Percentiles rank a stretch among this genome's conserved stretches.
Evolutionary conservation across 2,797 vertebrate species (phyloP).

Genomic region (Ptychadena robeensis): DNA sequence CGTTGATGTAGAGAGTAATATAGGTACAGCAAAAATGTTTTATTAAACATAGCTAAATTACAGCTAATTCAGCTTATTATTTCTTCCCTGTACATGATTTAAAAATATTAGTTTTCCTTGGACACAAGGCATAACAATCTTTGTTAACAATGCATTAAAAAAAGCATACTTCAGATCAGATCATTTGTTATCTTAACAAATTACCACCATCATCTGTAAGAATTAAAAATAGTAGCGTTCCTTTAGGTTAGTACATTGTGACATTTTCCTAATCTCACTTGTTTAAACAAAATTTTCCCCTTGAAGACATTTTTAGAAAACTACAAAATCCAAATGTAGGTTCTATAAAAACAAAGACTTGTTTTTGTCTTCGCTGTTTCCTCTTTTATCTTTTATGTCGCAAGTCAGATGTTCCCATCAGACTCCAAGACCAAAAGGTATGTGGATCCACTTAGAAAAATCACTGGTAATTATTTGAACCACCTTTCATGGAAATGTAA

Average conservation of each 20-base stretch:
- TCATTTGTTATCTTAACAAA: not conserved
- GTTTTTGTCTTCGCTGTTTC: conserved; percentile 17
- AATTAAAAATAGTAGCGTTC: not conserved
- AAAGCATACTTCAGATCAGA: not conserved
- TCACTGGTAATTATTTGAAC: conserved; percentile 40
- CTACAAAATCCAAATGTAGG: not conserved
- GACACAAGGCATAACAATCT: too few species aligned
- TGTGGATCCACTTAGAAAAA: conserved; percentile 42
- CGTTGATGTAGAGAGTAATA: too few species aligned
- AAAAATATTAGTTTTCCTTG: too few species aligned
- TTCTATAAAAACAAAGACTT: conserved; percentile 34
- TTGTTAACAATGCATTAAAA: not conserved
- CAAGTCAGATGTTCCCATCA: conserved; percentile 7
- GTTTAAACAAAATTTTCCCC: conserved; percentile 1
- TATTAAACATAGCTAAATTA: too few species aligned
- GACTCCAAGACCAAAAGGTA: conserved; percentile 31
- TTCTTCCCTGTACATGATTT: too few species aligned
- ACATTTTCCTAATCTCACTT: not conserved
- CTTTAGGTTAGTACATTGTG: not conserved
- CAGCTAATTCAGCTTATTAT: too few species aligned
- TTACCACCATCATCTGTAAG: not conserved
- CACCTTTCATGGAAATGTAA: conserved; percentile 50
- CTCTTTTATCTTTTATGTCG: conserved; percentile 44
- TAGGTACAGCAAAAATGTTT: too few species aligned
- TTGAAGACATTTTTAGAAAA: not conserved